Base-by-base conservation (phyloP, 2,113 vertebrate species). In the Nymphicus hollandicus region DNA sequence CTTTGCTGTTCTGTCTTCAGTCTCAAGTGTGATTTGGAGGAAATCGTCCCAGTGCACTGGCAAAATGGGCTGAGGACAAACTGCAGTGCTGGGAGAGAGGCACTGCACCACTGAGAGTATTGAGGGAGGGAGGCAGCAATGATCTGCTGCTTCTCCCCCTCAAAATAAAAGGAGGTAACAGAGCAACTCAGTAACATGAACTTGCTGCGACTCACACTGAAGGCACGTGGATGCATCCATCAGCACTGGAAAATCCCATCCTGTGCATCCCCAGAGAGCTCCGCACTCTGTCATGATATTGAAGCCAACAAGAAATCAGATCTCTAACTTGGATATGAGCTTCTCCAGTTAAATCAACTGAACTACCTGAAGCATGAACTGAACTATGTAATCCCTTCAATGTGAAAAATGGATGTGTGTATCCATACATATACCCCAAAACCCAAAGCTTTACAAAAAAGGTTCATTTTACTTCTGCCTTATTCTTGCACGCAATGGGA, bases 1-100 rank as follows among this genome's bases (percentile, higher is more conserved):
- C 71, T 90, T 55, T 52, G 35, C 53, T 85, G 35, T 33, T 86
- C 80, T 52, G 68, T 93, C 52, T 88, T 91, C 23, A 82, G 47
- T 72, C 82, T 80, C 71, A 15, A 69, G 63, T 4, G 13, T 66
- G 37, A 58, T 77, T 61, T 43, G 63, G 58, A 80, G 71, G 63
- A 83, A 93, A 46, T 11, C 13, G 29, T 28, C 71, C 65, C 41
- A 9, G 44, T 13, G 76, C 86, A n/a, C 50, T 43, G 79, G 29
- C 63, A 73, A 56, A 91, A 83, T 3, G 58, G 85, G 47, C 70
- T 70, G 81, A 63, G 1, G 19, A 15, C 49, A 39, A 70, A 56
- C 14, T 28, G 22, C 46, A 81, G 77, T 1, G 5, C 39, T 33
- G 47, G 66, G 39, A 69, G 41, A 78, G 43, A 83, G 53, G 46